Evolutionary conservation across 2,113 vertebrate species (phyloP).

Genomic region (Calyptommatus sinebrachiatus): DNA sequence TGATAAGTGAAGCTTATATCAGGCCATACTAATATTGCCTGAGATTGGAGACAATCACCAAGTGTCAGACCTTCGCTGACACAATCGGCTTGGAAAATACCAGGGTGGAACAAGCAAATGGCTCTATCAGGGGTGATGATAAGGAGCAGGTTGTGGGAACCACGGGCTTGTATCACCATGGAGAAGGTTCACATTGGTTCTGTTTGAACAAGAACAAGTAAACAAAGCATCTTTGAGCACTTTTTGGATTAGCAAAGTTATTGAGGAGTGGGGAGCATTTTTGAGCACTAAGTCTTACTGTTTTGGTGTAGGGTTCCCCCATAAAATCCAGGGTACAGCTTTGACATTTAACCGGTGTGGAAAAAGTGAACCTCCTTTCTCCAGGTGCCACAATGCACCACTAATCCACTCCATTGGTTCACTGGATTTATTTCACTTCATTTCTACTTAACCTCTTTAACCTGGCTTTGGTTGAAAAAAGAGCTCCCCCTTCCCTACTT

Average conservation of each 20-base stretch:
- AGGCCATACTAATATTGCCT: neutral
- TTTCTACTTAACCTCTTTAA: no score
- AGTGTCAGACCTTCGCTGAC: neutral
- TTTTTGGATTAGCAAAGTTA: neutral
- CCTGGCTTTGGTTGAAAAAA: no score
- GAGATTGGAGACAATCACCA: neutral
- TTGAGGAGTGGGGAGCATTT: neutral
- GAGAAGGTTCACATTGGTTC: neutral
- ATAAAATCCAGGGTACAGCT: no score
- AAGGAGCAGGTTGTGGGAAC: constrained; percentile 36
- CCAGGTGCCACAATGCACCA: neutral
- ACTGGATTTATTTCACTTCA: no score
- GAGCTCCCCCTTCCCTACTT: no score
- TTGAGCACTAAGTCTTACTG: neutral
- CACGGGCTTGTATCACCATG: constrained; percentile 35
- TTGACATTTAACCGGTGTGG: no score
- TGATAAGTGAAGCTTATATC: neutral
- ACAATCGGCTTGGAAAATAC: constrained; percentile 14
- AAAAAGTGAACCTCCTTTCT: no score
- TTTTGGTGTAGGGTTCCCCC: neutral
- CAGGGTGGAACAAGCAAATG: constrained; percentile 22
- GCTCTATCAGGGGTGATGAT: neutral
- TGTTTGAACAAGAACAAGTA: neutral
- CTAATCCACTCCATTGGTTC: no score
- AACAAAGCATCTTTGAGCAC: neutral